These are phyloP conservation scores for Drosophila yooni DNA, from an alignment of 2,888 invertebrate species.

Conservation along the genomic window DNA sequence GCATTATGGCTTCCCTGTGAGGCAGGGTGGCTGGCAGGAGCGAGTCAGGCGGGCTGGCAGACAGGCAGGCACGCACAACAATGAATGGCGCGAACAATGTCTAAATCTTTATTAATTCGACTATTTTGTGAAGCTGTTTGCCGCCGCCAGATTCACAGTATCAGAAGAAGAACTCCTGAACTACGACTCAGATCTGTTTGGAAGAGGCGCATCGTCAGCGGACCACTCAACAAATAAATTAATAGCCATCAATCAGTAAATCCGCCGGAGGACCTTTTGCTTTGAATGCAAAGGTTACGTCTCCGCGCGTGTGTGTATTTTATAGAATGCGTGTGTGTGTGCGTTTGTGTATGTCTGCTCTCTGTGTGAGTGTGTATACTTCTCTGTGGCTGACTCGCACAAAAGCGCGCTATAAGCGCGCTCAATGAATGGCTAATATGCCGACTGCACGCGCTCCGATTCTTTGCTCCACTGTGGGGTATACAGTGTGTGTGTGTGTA, in stretches of 20 bases:
- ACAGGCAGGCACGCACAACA: conserved; percentile 46
- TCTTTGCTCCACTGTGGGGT: not conserved
- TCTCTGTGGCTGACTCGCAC: conserved; percentile 38
- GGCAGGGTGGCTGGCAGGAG: not conserved
- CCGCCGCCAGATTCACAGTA: conserved; percentile 29
- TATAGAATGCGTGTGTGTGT: not conserved
- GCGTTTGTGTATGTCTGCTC: conserved; percentile 1
- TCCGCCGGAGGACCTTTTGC: conserved; percentile 78
- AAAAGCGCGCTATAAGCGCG: conserved; percentile 76
- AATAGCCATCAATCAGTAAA: conserved; percentile 82
- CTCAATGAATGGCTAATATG: conserved; percentile 78
- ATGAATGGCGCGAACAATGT: conserved; percentile 74
- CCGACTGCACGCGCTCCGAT: conserved; percentile 60
- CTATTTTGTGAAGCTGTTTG: conserved; percentile 65
- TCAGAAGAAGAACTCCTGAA: not conserved
- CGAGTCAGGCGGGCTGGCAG: not conserved
- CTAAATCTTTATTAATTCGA: conserved; percentile 82
- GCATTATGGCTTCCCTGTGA: conserved; percentile 59
- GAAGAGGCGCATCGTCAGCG: conserved; percentile 23
- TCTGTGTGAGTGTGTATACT: conserved; percentile 8
- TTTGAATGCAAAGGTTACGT: conserved; percentile 69
- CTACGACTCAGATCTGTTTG: not conserved
- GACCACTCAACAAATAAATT: conserved; percentile 77
- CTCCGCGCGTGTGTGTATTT: conserved; percentile 9
- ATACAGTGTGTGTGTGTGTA: not conserved